Base-by-base conservation (phyloP, 2,888 invertebrate genomes). In the Gonocerus acuteangulatus region DNA sequence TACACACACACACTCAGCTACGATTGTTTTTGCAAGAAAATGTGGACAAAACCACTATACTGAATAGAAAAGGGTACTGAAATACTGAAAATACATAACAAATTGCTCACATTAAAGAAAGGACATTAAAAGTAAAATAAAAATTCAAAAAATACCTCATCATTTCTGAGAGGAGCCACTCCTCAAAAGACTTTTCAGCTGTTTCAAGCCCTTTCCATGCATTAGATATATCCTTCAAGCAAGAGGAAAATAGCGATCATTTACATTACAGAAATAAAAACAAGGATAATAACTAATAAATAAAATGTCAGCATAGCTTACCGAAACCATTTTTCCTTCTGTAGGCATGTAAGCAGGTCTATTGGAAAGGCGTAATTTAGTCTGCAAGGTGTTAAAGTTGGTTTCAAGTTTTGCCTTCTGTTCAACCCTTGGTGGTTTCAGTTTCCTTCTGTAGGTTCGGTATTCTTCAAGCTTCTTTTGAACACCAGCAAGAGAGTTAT, bases 301-400 rank as follows among this genome's bases (percentile, higher is more conserved):
- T 27, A 27, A 27, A 27, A 27, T 27, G 27, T 27, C 9, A 27
- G 9, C 4, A 27, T 7, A 70, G 83, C 86, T 79, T 77, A 89
- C 88, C 70, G 93, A 91, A 68, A 99, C 94, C 85, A 95, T 93
- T 79, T 97, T 99, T 72, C 99, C 99, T 78, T 99, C 97, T 64
- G 95, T 95, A 69, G 99, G 99, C 87, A 99, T 88, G 77, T 97
- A 99, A 36, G 99, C 97, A 60, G 99, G 99, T 72, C 99, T 84
- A 80, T 99, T 99, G 74, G 94, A 95, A 69, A 99, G 82, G 72
- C 99, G 87, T 72, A 99, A 82, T 74, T 97, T 95, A 67, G 99
- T 99, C 79, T 99, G 99, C 72, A 99, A 81, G 63, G 99, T 99
- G 81, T 99, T 99, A 81, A 99, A 99, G 78, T 96, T 95, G 70